A percentile compares a stretch with the other conserved stretches of the same genome.
Evolutionary conservation across 2,888 invertebrate species (phyloP).

Genomic region (Watsonalla cultraria): DNA sequence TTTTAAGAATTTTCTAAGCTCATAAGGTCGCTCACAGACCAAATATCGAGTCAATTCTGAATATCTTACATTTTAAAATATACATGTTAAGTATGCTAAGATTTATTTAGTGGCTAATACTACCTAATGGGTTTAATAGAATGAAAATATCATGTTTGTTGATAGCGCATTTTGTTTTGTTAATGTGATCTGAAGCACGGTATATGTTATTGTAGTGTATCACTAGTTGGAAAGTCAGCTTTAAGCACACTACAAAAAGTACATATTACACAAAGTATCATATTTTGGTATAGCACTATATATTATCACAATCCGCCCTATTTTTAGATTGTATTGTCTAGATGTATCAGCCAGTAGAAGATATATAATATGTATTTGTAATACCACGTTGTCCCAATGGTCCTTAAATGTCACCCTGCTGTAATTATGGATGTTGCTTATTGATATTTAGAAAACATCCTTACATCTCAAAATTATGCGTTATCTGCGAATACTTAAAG

Average conservation of each 20-base stretch:
- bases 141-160: constrained; percentile 49
- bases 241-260: constrained; percentile 55
- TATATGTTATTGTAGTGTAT: constrained; percentile 36
- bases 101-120: constrained; percentile 51
- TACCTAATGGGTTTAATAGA: constrained; percentile 35
- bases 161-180: constrained; percentile 62
- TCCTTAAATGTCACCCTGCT: neutral
- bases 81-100: constrained; percentile 61
- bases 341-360: neutral
- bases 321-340: constrained; percentile 49
- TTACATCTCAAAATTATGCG: neutral
- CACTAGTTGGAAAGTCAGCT: constrained; percentile 41
- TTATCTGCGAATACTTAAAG: neutral
- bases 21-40: constrained; percentile 58
- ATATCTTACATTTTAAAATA: constrained; percentile 52
- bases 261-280: constrained; percentile 54
- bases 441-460: neutral
- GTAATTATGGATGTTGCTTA: neutral
- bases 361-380: neutral
- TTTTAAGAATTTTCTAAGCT: constrained; percentile 1
- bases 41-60: constrained; percentile 73
- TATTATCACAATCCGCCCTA: constrained; percentile 61
- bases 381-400: neutral
- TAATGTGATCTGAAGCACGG: constrained; percentile 72
- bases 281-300: constrained; percentile 71